phyloP scores from a whole-genome alignment of 2,888 invertebrate genomes.

The Punctoribates punctum region DNA sequence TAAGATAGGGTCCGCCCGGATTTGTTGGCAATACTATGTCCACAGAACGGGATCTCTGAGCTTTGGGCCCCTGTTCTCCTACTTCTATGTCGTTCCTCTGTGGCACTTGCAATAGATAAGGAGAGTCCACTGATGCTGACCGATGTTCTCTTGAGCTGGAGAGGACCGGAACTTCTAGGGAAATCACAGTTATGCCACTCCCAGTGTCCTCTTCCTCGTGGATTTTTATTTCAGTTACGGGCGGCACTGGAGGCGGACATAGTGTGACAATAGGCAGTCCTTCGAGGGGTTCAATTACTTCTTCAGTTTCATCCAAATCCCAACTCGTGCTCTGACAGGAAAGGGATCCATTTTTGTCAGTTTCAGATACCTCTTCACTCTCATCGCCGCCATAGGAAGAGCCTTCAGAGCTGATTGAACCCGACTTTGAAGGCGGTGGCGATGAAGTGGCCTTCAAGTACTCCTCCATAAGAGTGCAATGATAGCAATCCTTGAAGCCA shows the following conservation, averaged over 20 bases:
- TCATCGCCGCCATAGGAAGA: conserved; percentile 36
- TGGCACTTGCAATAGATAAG: conserved; percentile 65
- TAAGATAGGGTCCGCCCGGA: conserved; percentile 42
- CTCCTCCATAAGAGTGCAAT: conserved; percentile 39
- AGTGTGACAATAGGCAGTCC: conserved; percentile 43
- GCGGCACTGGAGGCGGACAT: conserved; percentile 35
- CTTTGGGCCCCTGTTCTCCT: conserved; percentile 44
- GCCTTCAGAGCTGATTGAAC: conserved; percentile 38
- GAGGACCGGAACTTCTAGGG: conserved; percentile 74
- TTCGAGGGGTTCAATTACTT: conserved; percentile 37
- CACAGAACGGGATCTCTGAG: conserved; percentile 72
- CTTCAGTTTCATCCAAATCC: conserved; percentile 36
- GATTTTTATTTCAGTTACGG: conserved; percentile 2
- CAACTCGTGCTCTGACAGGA: conserved; percentile 7
- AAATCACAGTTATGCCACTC: conserved; percentile 64
- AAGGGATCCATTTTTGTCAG: neutral
- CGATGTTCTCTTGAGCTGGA: conserved; percentile 64
- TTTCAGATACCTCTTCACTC: conserved; percentile 5
- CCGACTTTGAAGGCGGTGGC: conserved; percentile 35
- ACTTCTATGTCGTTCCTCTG: conserved; percentile 56
- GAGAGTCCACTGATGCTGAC: conserved; percentile 81
- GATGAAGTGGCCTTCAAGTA: conserved; percentile 20
- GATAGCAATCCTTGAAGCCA: conserved; percentile 40
- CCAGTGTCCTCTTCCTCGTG: conserved; percentile 44
- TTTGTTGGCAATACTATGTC: conserved; percentile 83